A percentile compares a stretch with the other conserved stretches of the same genome.
These are phyloP conservation scores for Melanerpes formicivorus DNA, from an alignment of 2,113 vertebrate species.

Conservation along the genomic window DNA sequence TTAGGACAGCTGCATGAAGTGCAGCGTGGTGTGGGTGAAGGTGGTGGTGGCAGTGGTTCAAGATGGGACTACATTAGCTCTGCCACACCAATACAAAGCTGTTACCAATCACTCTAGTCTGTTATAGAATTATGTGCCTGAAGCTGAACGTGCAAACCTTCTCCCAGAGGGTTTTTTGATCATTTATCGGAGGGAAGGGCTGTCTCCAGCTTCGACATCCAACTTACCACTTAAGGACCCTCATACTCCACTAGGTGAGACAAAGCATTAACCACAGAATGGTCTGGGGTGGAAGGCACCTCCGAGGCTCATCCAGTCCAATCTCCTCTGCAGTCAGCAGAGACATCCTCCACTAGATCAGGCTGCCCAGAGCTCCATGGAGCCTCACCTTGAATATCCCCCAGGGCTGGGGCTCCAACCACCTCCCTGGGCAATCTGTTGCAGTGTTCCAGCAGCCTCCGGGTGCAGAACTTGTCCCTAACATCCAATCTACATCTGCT, in stretches of 20 bases:
- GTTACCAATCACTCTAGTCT: background rate
- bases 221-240: conserved; percentile 16
- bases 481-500: too few species aligned
- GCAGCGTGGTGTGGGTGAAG: background rate
- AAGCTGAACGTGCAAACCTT: background rate
- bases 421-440: too few species aligned
- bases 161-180: background rate
- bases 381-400: too few species aligned
- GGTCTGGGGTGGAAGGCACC: too few species aligned
- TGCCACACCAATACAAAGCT: background rate
- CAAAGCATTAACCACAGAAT: background rate
- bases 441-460: too few species aligned
- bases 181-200: background rate
- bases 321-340: too few species aligned
- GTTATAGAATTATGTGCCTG: background rate
- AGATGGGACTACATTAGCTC: background rate
- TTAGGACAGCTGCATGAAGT: background rate
- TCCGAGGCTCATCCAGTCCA: too few species aligned
- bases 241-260: background rate
- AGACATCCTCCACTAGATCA: too few species aligned
- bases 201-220: background rate
- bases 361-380: too few species aligned
- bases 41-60: background rate
- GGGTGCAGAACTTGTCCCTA: too few species aligned
- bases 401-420: too few species aligned